phyloP scores from a whole-genome alignment of 2,113 vertebrate species.

The Muscicapa adusta region DNA sequence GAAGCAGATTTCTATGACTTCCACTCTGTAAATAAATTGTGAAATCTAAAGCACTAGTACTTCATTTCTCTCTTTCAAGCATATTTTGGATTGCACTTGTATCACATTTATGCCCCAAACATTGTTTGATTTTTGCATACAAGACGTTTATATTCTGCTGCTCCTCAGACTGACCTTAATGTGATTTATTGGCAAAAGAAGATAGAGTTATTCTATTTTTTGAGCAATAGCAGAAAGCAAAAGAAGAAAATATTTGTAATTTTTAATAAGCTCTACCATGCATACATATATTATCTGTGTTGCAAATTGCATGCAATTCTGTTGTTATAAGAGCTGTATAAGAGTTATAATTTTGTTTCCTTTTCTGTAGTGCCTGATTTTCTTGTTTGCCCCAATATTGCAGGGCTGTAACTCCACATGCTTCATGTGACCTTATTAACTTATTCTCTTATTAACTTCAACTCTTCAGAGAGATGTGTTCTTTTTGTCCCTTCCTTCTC shows the following conservation, averaged over 20 bases:
- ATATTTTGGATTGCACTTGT: constrained; percentile 31
- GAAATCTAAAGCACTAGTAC: constrained; percentile 20
- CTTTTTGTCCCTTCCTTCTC: not conserved
- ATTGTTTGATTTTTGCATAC: not conserved
- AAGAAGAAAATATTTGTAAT: not conserved
- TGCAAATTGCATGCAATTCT: not conserved
- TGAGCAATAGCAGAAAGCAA: not conserved
- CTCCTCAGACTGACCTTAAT: constrained; percentile 26
- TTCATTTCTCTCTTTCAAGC: constrained; percentile 48
- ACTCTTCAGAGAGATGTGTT: not conserved
- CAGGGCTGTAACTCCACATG: not conserved
- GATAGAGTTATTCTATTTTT: not conserved
- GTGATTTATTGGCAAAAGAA: constrained; percentile 39
- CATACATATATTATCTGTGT: not conserved
- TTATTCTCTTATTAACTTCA: not conserved
- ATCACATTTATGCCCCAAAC: not conserved
- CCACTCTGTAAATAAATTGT: constrained; percentile 40
- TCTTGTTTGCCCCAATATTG: not conserved
- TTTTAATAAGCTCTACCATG: not conserved
- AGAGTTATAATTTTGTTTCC: not conserved
- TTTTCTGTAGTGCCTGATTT: not conserved
- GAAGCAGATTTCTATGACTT: constrained; percentile 33
- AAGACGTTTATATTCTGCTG: not conserved
- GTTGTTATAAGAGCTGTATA: not conserved
- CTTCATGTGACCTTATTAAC: not conserved